Evolutionary conservation across 2,888 invertebrate genomes (phyloP), one percentile per base, ranked within the genome.

Genomic region (Acrobasis consociella): DNA sequence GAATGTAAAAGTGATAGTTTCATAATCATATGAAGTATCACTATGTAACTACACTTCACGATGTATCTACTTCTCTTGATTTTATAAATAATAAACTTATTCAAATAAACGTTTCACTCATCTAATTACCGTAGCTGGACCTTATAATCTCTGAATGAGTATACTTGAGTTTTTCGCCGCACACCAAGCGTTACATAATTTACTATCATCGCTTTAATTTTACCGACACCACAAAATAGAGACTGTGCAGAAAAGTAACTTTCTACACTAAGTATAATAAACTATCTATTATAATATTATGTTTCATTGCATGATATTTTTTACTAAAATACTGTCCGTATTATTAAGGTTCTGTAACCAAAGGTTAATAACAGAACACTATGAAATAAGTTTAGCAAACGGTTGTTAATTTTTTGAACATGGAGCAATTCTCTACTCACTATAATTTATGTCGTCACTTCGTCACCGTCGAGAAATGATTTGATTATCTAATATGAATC

Each of bases 401-500:
- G 22, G 3, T 22, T 22, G 22, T 22, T 22, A 22, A 2, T 22
- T 22, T 22, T 22, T 2, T 22, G 22, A 22, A 22, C 3, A 22
- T 3, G 22, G 22, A 2, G 22, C 46, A n/a, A 1, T 13, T 46
- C 46, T 46, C 46, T 11, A 5, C 46, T 46, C n/a, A 13, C 46
- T 46, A 7, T 46, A 46, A 13, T 46, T 46, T 46, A 5, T 5
- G 13, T n/a, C 11, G 46, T 46, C 46, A 46, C 46, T 7, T n/a
- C 11, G 46, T 46, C 46, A 46, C 46, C n/a, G 46, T n/a, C 5
- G 46, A 13, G 1, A 37, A 37, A 55, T 38, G 10, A 38, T 55
- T 55, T 55, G 15, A 38, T 55, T 55, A 55, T 55, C 38, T 55
- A 55, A 38, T 38, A 15, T 37, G 15, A 39, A 52, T 52, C 52